phyloP scores from a whole-genome alignment of 2,797 vertebrate species.

The Rhabdophis nuchalis region DNA sequence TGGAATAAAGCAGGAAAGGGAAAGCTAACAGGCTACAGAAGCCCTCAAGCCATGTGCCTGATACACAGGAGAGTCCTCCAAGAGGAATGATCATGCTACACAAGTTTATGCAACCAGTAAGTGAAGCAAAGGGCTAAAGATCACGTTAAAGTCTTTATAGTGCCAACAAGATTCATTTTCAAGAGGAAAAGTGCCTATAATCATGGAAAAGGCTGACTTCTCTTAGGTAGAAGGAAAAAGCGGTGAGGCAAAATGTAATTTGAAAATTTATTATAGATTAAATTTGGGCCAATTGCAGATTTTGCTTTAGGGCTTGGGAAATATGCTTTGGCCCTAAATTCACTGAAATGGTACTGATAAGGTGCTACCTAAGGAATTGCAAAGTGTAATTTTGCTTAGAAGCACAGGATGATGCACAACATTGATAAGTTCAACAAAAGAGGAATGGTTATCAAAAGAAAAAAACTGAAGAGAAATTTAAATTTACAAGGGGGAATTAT shows the following conservation, averaged over 20 bases:
- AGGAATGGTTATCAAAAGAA: neutral
- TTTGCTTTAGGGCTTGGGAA: neutral
- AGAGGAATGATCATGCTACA: slow-evolving; percentile 3
- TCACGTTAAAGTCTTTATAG: neutral
- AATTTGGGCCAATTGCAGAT: neutral
- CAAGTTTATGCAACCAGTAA: neutral
- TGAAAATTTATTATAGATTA: slow-evolving; percentile 8
- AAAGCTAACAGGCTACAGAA: neutral
- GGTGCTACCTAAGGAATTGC: neutral
- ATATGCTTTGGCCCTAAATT: neutral
- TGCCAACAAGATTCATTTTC: slow-evolving; percentile 1
- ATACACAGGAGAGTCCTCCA: neutral
- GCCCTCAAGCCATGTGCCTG: neutral
- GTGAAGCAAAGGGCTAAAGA: neutral
- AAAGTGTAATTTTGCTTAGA: neutral
- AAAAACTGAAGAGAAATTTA: neutral
- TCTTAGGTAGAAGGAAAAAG: slow-evolving; percentile 16
- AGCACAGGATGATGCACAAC: neutral
- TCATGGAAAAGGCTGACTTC: neutral
- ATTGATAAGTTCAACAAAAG: neutral
- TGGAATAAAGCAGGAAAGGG: neutral
- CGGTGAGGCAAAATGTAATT: neutral
- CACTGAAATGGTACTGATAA: neutral
- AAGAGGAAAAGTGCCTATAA: neutral
- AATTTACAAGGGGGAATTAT: neutral